Conservation (phyloP, 1,140 invertebrate genomes). For the Physella acuta region DNA sequence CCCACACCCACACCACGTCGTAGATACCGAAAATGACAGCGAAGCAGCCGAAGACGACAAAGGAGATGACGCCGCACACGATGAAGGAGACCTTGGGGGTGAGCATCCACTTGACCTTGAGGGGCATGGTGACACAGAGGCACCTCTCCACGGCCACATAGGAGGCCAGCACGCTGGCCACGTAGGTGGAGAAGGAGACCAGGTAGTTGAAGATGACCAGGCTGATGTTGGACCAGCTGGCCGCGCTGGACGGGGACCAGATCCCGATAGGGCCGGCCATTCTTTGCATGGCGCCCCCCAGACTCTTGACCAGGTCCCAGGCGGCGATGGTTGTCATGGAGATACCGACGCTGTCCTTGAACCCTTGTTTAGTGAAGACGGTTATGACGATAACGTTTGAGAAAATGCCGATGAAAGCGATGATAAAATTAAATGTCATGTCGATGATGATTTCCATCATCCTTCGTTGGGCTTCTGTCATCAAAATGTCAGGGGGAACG, state of each 20-base stretch:
- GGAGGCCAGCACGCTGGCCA: slow-evolving; percentile 19
- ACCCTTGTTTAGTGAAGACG: slow-evolving; percentile 24
- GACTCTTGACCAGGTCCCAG: slow-evolving; percentile 18
- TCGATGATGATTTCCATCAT: slow-evolving; percentile 7
- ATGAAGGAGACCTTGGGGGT: slow-evolving; percentile 16
- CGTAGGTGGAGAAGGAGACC: slow-evolving; percentile 18
- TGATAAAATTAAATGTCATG: slow-evolving; percentile 2
- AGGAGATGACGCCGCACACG: slow-evolving; percentile 6
- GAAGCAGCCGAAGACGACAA: slow-evolving; percentile 20
- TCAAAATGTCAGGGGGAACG: no score
- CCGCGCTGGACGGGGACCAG: background rate
- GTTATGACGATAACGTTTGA: slow-evolving; percentile 19
- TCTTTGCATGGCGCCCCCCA: slow-evolving; percentile 12
- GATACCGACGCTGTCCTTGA: slow-evolving; percentile 16
- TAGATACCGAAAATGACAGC: slow-evolving; percentile 24
- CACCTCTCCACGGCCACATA: slow-evolving; percentile 24
- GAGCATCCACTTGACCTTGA: slow-evolving; percentile 22
- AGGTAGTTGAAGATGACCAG: slow-evolving; percentile 20
- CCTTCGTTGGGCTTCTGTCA: background rate
- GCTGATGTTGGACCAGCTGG: slow-evolving; percentile 15
- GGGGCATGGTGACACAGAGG: slow-evolving; percentile 21
- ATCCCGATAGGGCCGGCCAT: slow-evolving; percentile 5
- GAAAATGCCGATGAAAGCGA: slow-evolving; percentile 4
- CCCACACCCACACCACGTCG: slow-evolving; percentile 11
- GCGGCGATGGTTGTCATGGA: slow-evolving; percentile 19